Percentiles rank a stretch among this genome's conserved stretches.
Conservation (phyloP, 92 coral and sea anemone genomes). For the Parazoanthus swiftii region DNA sequence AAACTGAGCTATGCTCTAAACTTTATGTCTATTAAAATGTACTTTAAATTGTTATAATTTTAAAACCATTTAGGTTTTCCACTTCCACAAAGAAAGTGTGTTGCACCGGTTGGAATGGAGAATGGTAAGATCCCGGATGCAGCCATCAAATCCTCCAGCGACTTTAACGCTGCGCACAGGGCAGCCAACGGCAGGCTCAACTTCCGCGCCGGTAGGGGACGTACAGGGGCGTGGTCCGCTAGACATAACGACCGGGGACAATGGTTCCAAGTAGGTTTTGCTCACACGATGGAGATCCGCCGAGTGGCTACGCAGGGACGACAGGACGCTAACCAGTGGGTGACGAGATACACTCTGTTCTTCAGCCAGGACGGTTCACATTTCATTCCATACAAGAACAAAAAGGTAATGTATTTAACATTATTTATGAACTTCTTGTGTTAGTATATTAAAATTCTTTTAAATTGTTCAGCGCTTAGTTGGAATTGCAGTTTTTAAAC, state of each 20-base stretch:
- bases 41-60: too few species aligned
- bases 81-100: neutral
- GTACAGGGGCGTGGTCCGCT: neutral
- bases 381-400: constrained; percentile 1
- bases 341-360: neutral
- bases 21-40: too few species aligned
- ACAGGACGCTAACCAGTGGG: constrained; percentile 2
- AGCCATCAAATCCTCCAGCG: neutral
- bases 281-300: neutral
- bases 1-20: too few species aligned
- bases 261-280: neutral
- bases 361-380: constrained; percentile 15
- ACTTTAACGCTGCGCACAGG: neutral
- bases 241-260: neutral
- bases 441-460: too few species aligned
- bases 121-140: neutral
- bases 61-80: neutral
- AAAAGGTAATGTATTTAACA: neutral
- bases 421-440: neutral
- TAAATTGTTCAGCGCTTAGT: too few species aligned
- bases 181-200: constrained; percentile 5
- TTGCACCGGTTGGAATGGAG: neutral
- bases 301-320: constrained; percentile 10
- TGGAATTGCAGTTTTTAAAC: too few species aligned
- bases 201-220: neutral